These are phyloP conservation scores for Tachysurus vachellii DNA, from an alignment of 2,113 vertebrate species.

Conservation along the genomic window DNA sequence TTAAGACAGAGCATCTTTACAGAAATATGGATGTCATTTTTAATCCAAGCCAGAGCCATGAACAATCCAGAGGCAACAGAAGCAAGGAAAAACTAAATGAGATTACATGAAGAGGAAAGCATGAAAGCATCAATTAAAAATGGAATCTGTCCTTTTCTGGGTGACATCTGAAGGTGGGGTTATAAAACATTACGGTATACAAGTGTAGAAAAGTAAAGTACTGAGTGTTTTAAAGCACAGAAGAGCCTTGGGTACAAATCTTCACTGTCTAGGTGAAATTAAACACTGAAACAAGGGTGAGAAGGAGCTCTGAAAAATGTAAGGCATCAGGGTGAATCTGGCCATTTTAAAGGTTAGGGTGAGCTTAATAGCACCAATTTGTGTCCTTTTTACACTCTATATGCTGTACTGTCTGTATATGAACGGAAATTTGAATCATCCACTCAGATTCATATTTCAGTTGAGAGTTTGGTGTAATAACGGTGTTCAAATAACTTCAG, in stretches of 20 bases:
- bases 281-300: not conserved
- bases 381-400: not conserved
- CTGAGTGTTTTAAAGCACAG: not conserved
- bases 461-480: not conserved
- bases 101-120: not conserved
- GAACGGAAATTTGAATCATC: not conserved
- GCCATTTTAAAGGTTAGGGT: not conserved
- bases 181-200: not conserved
- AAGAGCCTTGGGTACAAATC: not conserved
- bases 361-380: not conserved
- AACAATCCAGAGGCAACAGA: not conserved
- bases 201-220: not conserved
- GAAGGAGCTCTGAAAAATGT: not conserved
- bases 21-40: not conserved
- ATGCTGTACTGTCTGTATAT: not conserved
- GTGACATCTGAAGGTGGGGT: not conserved
- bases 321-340: not conserved
- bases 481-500: conserved; percentile 11
- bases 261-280: not conserved
- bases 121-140: not conserved
- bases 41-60: not conserved
- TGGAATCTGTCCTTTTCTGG: not conserved
- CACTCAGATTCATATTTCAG: not conserved
- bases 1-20: not conserved
- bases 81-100: not conserved